A percentile compares a stretch with the other conserved stretches of the same genome.
Conservation (phyloP, 2,888 invertebrate genomes). For the Acanthococcus lagerstroemiae region DNA sequence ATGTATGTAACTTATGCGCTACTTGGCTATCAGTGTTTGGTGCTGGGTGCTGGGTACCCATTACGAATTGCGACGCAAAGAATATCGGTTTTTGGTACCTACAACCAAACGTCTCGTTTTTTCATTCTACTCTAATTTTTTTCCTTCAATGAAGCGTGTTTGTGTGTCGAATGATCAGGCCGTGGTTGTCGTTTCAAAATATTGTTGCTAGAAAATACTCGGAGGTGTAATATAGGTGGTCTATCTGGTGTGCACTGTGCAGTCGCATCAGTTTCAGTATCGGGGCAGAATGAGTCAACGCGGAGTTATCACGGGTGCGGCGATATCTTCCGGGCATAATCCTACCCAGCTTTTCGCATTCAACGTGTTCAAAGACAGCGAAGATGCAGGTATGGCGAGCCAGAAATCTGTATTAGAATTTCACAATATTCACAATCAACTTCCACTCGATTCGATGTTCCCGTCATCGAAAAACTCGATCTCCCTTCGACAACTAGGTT, state of each 20-base stretch:
- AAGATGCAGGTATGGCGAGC: conserved; percentile 29
- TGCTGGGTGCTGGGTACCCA: too few relatives aligned
- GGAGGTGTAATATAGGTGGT: too few relatives aligned
- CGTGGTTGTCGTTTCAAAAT: too few relatives aligned
- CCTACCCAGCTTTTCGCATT: background rate
- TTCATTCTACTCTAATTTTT: background rate
- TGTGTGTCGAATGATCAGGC: background rate
- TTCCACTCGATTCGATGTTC: background rate
- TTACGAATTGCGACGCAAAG: too few relatives aligned
- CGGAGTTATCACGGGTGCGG: conserved; percentile 6
- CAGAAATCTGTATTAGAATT: too few relatives aligned
- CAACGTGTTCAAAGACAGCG: conserved; percentile 14
- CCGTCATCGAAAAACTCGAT: background rate
- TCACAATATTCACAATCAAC: too few relatives aligned
- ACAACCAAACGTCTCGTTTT: too few relatives aligned
- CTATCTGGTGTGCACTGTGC: background rate
- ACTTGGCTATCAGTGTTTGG: background rate
- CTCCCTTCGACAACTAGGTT: background rate
- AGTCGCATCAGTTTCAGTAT: background rate
- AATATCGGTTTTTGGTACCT: too few relatives aligned
- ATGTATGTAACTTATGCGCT: background rate
- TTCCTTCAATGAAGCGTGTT: background rate
- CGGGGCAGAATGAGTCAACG: conserved; percentile 23
- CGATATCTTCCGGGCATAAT: conserved; percentile 4
- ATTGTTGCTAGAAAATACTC: too few relatives aligned